Conservation (phyloP, 2,113 vertebrate genomes). For the Pycnonotus jocosus region DNA sequence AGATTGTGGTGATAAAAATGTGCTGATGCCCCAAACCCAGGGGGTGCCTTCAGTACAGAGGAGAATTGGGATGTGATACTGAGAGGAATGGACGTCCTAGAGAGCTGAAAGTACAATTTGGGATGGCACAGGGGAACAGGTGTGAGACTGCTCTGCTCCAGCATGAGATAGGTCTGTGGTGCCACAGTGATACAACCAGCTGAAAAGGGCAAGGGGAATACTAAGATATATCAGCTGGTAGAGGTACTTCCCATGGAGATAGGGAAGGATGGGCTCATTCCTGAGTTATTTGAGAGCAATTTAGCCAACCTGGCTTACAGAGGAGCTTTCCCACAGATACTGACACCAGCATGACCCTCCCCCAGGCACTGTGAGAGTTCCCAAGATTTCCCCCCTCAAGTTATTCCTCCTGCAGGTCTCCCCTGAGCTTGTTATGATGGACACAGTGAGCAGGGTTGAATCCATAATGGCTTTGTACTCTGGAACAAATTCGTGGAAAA, state of each 20-base stretch:
- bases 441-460: not conserved
- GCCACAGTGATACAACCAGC: not conserved
- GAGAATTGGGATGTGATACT: not conserved
- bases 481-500: accelerated
- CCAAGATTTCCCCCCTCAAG: not conserved
- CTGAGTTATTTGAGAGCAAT: not conserved
- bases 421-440: not conserved
- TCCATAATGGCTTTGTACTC: too few relatives aligned
- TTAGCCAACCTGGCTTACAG: not conserved
- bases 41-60: not conserved
- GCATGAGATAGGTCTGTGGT: not conserved
- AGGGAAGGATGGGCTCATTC: not conserved
- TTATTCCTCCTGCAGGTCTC: not conserved
- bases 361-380: not conserved
- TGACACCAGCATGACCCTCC: too few relatives aligned
- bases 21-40: not conserved
- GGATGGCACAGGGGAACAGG: not conserved
- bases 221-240: accelerated
- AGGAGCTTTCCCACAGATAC: not conserved
- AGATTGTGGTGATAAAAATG: not conserved
- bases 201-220: not conserved
- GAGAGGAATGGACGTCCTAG: not conserved
- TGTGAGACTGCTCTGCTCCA: not conserved
- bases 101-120: not conserved
- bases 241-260: not conserved